These are phyloP conservation scores for Chloropsis hardwickii DNA, from an alignment of 2,113 vertebrate species.

Conservation along the genomic window DNA sequence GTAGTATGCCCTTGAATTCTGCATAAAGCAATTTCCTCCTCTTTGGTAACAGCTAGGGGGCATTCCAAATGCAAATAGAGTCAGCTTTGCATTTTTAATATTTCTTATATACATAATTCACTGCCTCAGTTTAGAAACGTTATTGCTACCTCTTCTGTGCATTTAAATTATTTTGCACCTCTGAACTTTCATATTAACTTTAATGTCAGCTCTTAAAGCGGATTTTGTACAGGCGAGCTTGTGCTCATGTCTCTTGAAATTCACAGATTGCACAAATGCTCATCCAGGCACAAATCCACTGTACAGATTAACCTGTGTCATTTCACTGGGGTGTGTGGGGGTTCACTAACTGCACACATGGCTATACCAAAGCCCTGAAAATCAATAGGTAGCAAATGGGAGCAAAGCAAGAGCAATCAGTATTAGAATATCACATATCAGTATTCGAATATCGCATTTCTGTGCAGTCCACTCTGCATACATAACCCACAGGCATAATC, in stretches of 20 bases:
- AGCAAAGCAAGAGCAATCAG: background rate
- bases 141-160: slow-evolving; percentile 74
- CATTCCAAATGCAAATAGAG: slow-evolving; percentile 79
- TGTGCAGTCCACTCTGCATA: background rate
- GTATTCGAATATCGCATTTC: background rate
- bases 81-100: slow-evolving; percentile 83
- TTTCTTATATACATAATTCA: slow-evolving; percentile 80
- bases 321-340: background rate
- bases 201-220: slow-evolving; percentile 64
- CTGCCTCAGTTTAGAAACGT: slow-evolving; percentile 70
- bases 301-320: background rate
- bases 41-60: slow-evolving; percentile 75
- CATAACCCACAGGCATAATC: background rate
- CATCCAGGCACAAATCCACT: background rate
- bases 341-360: background rate
- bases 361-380: background rate
- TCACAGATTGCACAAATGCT: background rate
- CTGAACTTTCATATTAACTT: slow-evolving; percentile 78
- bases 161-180: slow-evolving; percentile 79
- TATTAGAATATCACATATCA: background rate
- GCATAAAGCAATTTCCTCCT: slow-evolving; percentile 79
- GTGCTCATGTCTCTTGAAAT: slow-evolving; percentile 3
- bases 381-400: slow-evolving; percentile 15
- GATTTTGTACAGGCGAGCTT: slow-evolving; percentile 33
- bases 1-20: slow-evolving; percentile 77